These are phyloP conservation scores for Drosophila neoperkinsi DNA, from an alignment of 2,888 invertebrate genomes.

Conservation along the genomic window DNA sequence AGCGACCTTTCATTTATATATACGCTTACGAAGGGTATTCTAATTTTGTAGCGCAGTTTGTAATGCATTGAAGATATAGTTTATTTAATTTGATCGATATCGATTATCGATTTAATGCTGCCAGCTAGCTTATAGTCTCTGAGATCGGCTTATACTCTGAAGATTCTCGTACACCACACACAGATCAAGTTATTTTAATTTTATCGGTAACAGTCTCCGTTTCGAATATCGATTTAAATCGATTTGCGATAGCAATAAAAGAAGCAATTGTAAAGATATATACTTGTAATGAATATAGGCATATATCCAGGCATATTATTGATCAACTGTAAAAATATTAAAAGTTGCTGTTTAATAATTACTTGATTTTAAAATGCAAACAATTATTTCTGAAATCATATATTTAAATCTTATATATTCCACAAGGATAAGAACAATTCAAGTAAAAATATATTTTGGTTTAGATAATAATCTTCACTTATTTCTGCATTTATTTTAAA, in stretches of 20 bases:
- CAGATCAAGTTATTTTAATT: neutral
- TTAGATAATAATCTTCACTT: neutral
- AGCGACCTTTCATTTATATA: neutral
- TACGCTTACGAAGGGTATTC: neutral
- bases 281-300: neutral
- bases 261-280: accelerated
- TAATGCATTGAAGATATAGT: neutral
- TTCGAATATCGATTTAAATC: neutral
- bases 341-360: neutral
- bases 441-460: neutral
- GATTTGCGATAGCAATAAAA: neutral
- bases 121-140: neutral
- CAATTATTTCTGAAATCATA: neutral
- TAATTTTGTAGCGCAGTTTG: neutral
- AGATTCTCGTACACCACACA: neutral
- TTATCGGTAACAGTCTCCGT: neutral
- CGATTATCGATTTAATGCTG: neutral
- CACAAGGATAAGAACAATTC: neutral
- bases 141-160: neutral
- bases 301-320: neutral
- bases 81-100: neutral
- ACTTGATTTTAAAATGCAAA: neutral
- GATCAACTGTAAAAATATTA: neutral
- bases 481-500: neutral
- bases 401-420: neutral